A percentile compares a stretch with the other conserved stretches of the same genome.
These are phyloP conservation scores for Temnothorax unifasciatus DNA, from an alignment of 2,888 invertebrate genomes.

Conservation along the genomic window DNA sequence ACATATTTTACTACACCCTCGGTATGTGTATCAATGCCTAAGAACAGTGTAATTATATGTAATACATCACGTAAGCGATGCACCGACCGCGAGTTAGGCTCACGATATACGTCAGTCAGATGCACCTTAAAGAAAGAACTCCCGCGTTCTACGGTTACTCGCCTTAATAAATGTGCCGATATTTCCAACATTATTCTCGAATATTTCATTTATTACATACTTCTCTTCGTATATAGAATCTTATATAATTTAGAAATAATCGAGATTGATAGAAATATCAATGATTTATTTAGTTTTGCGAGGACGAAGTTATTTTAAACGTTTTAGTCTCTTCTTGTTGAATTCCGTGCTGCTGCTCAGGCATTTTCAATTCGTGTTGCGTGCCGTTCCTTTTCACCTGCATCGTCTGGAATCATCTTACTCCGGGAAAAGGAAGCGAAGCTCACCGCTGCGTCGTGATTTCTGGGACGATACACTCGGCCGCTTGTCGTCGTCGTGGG, in stretches of 20 bases:
- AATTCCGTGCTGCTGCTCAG: not conserved
- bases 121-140: constrained; percentile 39
- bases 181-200: not conserved
- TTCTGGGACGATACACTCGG: constrained; percentile 72
- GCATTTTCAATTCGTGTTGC: constrained; percentile 11
- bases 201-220: not conserved
- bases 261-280: not conserved
- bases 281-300: not conserved
- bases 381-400: not conserved
- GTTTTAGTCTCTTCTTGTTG: not conserved
- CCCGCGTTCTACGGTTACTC: constrained; percentile 27
- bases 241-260: not conserved
- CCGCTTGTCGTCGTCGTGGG: constrained; percentile 68
- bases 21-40: constrained; percentile 38
- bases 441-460: constrained; percentile 62
- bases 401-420: constrained; percentile 51
- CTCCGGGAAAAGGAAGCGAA: constrained; percentile 61
- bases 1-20: constrained; percentile 45
- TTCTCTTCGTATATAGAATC: not conserved
- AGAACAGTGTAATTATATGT: constrained; percentile 46
- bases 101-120: constrained; percentile 50
- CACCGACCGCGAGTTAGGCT: not conserved
- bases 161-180: not conserved
- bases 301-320: not conserved
- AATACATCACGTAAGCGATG: constrained; percentile 51